phyloP scores from a whole-genome alignment of 2,113 vertebrate species.

The Malurus melanocephalus region DNA sequence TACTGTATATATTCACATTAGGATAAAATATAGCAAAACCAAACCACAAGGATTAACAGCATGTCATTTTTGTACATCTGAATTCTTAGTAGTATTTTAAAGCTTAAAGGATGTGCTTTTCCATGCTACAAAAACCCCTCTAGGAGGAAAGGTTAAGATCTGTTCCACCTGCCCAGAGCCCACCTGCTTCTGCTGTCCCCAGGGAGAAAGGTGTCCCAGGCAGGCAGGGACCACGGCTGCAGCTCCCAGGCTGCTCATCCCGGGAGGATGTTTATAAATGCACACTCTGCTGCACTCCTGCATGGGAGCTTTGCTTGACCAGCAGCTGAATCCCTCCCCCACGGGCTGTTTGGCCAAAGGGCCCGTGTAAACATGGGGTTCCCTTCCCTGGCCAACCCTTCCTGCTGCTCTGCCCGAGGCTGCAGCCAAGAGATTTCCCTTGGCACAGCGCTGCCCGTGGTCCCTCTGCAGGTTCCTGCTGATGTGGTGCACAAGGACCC shows the following conservation, averaged over 20 bases:
- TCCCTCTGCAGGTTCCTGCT: not conserved
- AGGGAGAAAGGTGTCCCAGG: not conserved
- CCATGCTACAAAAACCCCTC: slow-evolving; percentile 45
- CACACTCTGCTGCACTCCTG: not conserved
- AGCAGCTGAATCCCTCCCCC: not conserved
- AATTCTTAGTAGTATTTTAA: slow-evolving; percentile 32
- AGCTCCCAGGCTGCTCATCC: not conserved
- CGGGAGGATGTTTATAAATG: not conserved
- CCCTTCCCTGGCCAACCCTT: not conserved
- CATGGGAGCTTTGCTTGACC: not conserved
- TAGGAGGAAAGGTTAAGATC: slow-evolving; percentile 32
- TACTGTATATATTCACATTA: slow-evolving; percentile 36
- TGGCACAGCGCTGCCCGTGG: not conserved
- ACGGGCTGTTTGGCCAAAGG: not conserved
- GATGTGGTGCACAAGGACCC: not conserved
- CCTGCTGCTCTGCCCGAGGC: not conserved
- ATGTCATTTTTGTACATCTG: slow-evolving; percentile 16
- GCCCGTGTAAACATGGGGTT: not conserved
- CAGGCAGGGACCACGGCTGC: not conserved
- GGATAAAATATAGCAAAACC: not conserved
- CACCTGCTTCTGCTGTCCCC: not conserved
- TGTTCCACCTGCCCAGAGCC: not conserved
- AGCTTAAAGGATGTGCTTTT: slow-evolving; percentile 63
- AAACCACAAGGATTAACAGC: slow-evolving; percentile 30
- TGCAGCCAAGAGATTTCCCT: not conserved